Base-by-base conservation (phyloP, 2,888 invertebrate genomes). In the Tinea pellionella region DNA sequence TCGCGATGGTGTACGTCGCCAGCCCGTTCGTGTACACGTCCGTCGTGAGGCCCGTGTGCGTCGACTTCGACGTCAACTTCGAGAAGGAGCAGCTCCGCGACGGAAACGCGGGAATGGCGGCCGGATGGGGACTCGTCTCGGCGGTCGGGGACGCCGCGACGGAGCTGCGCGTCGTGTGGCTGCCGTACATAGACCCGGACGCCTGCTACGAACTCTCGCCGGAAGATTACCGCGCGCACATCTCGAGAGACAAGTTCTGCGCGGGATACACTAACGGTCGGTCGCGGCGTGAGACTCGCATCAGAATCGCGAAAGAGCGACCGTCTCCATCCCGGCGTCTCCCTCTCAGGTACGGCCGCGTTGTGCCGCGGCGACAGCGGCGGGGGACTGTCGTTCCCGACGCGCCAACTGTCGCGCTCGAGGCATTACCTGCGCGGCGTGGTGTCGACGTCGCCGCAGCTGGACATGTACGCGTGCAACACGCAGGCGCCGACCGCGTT, bases 281-380 rank as follows among this genome's bases (percentile, higher is more conserved):
- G 67, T 19, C 6, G n/a, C n/a, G n/a, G n/a, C n/a, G n/a, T n/a
- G n/a, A n/a, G n/a, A n/a, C n/a, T n/a, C n/a, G n/a, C n/a, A n/a
- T n/a, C n/a, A n/a, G n/a, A n/a, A n/a, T n/a, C n/a, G n/a, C n/a
- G n/a, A n/a, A n/a, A n/a, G n/a, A n/a, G n/a, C n/a, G n/a, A n/a
- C n/a, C n/a, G n/a, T n/a, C n/a, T n/a, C n/a, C n/a, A n/a, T n/a
- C n/a, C n/a, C n/a, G n/a, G n/a, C n/a, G n/a, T n/a, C n/a, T n/a
- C n/a, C n/a, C n/a, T 30, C 30, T 0, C 67, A 81, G 81, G 78
- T 3, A 76, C 75, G 11, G 47, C 63, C 2, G 74, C 80, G 0
- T 65, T 83, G 0, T 85, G 85, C 64, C 70, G 75, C 62, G 83
- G 84, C 0, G 83, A 86, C 71, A 82, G 82, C 61, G 85, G 85